phyloP scores from a whole-genome alignment of 2,888 invertebrate genomes.

The Xestobium rufovillosum region DNA sequence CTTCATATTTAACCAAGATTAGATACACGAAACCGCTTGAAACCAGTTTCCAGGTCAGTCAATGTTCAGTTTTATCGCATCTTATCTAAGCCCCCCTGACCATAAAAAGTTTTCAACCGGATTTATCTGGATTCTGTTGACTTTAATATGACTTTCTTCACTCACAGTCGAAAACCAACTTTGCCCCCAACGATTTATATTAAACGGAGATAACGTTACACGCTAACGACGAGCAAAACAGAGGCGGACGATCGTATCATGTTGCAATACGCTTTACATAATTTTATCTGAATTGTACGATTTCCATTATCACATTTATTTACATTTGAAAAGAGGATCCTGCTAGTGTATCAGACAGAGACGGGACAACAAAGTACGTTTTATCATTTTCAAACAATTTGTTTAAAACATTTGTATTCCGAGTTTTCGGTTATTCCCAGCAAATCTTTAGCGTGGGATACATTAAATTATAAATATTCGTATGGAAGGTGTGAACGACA shows the following conservation, averaged over 20 bases:
- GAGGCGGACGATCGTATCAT: conserved; percentile 17
- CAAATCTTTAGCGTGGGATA: no score
- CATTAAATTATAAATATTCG: no score
- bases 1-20: no score
- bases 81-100: conserved; percentile 53
- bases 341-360: background rate
- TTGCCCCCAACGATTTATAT: conserved; percentile 33
- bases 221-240: conserved; percentile 5
- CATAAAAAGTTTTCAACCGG: conserved; percentile 50
- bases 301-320: no score
- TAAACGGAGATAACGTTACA: conserved; percentile 14
- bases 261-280: conserved; percentile 13
- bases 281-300: no score
- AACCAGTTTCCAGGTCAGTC: conserved; percentile 36
- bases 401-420: conserved; percentile 1
- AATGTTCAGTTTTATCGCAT: conserved; percentile 32
- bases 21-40: conserved; percentile 28
- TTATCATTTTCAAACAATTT: no score
- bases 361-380: no score
- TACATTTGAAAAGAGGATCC: no score
- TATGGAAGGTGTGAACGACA: no score
- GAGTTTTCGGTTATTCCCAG: no score
- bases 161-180: conserved; percentile 31
- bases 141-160: conserved; percentile 35
- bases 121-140: conserved; percentile 48